Base-by-base conservation (phyloP, 2,797 vertebrate genomes). In the Champsocephalus esox region DNA sequence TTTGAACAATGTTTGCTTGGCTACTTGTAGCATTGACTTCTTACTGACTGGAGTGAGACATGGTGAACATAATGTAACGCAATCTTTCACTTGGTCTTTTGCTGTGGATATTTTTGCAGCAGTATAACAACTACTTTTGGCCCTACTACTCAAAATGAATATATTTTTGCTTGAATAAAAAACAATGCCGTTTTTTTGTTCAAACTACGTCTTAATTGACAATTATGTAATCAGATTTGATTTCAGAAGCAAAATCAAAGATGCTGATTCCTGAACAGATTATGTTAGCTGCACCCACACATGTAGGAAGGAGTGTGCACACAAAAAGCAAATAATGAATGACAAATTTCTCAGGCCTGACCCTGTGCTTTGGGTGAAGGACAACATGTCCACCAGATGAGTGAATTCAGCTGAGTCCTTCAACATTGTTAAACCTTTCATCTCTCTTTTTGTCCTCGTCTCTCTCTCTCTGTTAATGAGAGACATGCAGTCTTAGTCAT, bases 401-500 rank as follows among this genome's bases (percentile, higher is more conserved):
- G n/a, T 52, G 59, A 75, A 14, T 70, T 67, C 44, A 66, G 60
- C 66, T 13, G 77, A 82, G 67, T 80, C 77, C 12, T 70, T 72
- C 78, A 71, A 71, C 70, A 83, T 67, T 48, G 58, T 19, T 21
- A 70, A 55, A 38, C 13, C 5, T 1, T 14, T n/a, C 43, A 12
- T 52, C 21, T 48, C 46, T 49, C 48, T 48, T 9, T 38, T 38
- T 38, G 8, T 38, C 34, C 34, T 17, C 0, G 5, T n/a, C 46
- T 28, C 51, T 54, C 51, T 54, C 48, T 49, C 64, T 77, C 10
- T 56, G 58, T 72, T 87, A 87, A 87, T 90, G 83, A 85, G 82
- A 82, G 81, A 45, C 72, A 24, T 60, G 72, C 84, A 86, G 84
- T 68, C 75, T 92, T 87, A 92, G 91, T 92, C 92, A 89, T 88